Percentiles rank a stretch among this genome's conserved stretches.
Conservation (phyloP, 2,888 invertebrate genomes). For the Malacosoma neustria region DNA sequence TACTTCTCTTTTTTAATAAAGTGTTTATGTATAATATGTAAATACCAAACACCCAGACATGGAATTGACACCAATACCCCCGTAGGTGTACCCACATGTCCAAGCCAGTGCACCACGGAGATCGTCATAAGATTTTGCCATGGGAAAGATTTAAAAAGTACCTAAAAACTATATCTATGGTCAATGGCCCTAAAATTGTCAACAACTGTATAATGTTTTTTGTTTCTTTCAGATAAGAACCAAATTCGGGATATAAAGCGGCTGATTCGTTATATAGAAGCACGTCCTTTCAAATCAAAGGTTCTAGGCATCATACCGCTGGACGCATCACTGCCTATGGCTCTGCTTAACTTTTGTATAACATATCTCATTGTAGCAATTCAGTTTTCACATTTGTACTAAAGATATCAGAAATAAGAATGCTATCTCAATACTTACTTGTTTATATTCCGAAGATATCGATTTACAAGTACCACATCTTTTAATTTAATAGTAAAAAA, state of each 20-base stretch:
- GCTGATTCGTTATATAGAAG: constrained; percentile 13
- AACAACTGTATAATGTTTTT: not conserved
- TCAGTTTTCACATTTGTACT: constrained; percentile 6
- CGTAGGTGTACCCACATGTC: too few species aligned
- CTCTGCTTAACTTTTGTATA: constrained; percentile 13
- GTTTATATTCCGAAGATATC: too few species aligned
- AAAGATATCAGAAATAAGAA: not conserved
- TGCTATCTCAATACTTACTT: too few species aligned
- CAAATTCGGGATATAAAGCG: constrained; percentile 1
- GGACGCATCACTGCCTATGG: constrained; percentile 11
- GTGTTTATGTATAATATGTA: too few species aligned
- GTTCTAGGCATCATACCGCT: constrained; percentile 15
- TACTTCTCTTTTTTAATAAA: too few species aligned
- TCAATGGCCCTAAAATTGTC: too few species aligned
- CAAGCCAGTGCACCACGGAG: too few species aligned
- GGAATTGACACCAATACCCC: too few species aligned
- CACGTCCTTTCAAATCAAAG: constrained; percentile 10
- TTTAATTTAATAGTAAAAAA: not conserved
- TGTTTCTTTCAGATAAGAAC: constrained; percentile 5
- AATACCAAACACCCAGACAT: too few species aligned
- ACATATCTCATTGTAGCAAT: constrained; percentile 19
- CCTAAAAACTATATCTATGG: too few species aligned
- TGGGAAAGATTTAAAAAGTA: too few species aligned
- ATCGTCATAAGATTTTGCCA: too few species aligned
- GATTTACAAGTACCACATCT: not conserved